These are phyloP conservation scores for Neolamprologus fasciatus DNA, from an alignment of 2,113 vertebrate genomes.

Conservation along the genomic window DNA sequence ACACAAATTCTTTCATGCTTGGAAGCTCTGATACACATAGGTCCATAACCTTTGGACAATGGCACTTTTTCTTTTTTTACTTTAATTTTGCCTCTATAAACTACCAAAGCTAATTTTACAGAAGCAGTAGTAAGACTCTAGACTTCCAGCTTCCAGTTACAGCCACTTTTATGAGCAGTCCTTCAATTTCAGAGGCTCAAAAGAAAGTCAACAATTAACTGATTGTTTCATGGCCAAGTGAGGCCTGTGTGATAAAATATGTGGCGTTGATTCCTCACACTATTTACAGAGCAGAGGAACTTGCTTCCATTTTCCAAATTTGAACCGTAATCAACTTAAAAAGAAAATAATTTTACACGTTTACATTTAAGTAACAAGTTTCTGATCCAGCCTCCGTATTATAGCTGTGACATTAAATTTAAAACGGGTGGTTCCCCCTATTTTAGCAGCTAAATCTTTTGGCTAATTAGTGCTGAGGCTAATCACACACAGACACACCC, in stretches of 20 bases:
- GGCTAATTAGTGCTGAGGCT: not conserved
- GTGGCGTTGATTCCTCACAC: not conserved
- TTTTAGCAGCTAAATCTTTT: not conserved
- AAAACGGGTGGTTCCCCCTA: not conserved
- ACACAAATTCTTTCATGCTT: not conserved
- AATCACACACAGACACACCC: not conserved
- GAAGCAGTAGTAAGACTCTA: not conserved
- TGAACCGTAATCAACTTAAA: not conserved
- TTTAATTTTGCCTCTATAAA: not conserved
- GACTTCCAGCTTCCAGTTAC: not conserved
- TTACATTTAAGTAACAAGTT: not conserved
- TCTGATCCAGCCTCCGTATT: rapidly evolving
- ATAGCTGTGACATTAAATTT: not conserved
- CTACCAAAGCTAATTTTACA: not conserved
- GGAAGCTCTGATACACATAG: not conserved
- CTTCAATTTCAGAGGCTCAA: not conserved
- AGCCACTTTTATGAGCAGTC: not conserved
- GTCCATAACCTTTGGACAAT: not conserved
- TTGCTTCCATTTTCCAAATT: not conserved
- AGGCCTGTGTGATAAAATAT: not conserved
- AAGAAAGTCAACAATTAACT: not conserved
- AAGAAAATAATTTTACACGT: not conserved
- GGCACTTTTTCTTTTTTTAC: rapidly evolving
- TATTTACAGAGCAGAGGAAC: not conserved
- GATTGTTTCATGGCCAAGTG: not conserved